These are phyloP conservation scores for Hydrozoanthus gracilis DNA, from an alignment of 92 coral and sea anemone species.

Conservation along the genomic window DNA sequence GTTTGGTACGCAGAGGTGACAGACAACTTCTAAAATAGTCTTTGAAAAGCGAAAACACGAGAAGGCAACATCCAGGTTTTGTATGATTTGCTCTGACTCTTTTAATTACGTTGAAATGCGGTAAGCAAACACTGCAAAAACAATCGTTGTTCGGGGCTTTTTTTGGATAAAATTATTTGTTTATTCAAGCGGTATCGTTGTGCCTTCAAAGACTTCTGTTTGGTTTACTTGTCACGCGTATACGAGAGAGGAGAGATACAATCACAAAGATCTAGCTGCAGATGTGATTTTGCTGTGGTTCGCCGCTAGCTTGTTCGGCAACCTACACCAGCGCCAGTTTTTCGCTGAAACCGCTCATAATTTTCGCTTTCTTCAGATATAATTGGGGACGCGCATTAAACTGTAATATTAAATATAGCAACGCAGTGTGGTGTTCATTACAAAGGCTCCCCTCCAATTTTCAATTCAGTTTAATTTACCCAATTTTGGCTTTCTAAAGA, in stretches of 20 bases:
- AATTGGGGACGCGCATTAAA: background rate
- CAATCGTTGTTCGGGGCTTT: constrained; percentile 33
- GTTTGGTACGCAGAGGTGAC: constrained; percentile 12
- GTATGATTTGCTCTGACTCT: constrained; percentile 14
- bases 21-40: constrained; percentile 33
- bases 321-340: background rate
- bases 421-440: background rate
- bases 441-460: background rate
- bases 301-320: constrained; percentile 3
- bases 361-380: background rate
- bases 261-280: background rate
- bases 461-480: constrained; percentile 6
- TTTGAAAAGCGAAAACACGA: background rate
- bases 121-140: constrained; percentile 31
- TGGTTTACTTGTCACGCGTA: constrained; percentile 21
- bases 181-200: constrained; percentile 37
- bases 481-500: background rate
- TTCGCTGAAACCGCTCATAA: background rate
- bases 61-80: background rate
- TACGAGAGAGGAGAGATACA: background rate
- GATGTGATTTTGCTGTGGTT: background rate
- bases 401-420: background rate
- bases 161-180: constrained; percentile 26
- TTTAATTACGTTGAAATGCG: constrained; percentile 39
- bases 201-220: constrained; percentile 22